phyloP scores from a whole-genome alignment of 2,797 vertebrate genomes.

The Sarcophilus harrisii region DNA sequence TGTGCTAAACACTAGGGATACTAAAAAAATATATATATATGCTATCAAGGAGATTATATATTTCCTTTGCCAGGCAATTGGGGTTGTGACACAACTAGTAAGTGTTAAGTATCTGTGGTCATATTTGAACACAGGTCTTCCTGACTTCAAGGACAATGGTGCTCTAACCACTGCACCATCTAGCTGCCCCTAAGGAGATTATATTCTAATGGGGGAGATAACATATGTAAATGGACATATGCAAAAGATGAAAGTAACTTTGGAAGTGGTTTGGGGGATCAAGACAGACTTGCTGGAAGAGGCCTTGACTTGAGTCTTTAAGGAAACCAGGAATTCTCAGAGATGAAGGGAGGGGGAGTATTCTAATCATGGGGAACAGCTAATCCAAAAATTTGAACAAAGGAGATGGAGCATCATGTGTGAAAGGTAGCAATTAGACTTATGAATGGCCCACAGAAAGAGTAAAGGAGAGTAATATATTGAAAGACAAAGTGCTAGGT shows the following conservation, averaged over 20 bases:
- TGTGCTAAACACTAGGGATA: not conserved
- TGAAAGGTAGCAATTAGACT: not conserved
- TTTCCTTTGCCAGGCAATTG: too few species aligned
- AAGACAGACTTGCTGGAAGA: not conserved
- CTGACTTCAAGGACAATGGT: too few species aligned
- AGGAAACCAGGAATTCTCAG: not conserved
- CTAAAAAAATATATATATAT: too few species aligned
- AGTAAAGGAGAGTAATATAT: not conserved
- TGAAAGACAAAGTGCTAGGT: not conserved
- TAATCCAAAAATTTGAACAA: not conserved
- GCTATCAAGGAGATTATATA: not conserved
- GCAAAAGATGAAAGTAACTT: not conserved
- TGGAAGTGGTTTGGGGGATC: not conserved
- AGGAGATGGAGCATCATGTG: not conserved
- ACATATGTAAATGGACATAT: not conserved
- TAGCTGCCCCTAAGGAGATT: not conserved
- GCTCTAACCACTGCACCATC: too few species aligned
- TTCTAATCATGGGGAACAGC: not conserved
- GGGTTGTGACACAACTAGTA: too few species aligned
- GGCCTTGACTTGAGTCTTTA: not conserved
- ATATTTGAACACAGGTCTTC: too few species aligned
- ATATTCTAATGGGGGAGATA: not conserved
- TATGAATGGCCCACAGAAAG: not conserved
- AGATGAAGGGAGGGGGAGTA: not conserved
- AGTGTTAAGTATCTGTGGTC: too few species aligned